Base-by-base conservation (phyloP, 2,888 invertebrate species). In the Blomia tropicalis region DNA sequence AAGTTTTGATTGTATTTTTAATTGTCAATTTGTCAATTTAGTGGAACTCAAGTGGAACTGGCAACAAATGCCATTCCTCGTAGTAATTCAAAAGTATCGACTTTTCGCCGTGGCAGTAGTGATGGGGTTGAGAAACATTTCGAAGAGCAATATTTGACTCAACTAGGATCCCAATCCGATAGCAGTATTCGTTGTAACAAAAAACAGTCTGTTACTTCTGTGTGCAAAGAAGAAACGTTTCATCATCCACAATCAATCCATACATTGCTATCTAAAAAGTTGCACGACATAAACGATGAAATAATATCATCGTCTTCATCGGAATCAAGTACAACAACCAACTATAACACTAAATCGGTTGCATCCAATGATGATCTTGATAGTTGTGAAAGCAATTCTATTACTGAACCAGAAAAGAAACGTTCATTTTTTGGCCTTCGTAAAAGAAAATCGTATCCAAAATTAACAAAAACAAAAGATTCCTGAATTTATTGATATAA, bases 51-150 rank as follows among this genome's bases (percentile, higher is more conserved):
- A n/a, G n/a, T n/a, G n/a, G n/a, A n/a, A n/a, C n/a, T n/a, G n/a
- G n/a, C n/a, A n/a, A n/a, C n/a, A n/a, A n/a, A n/a, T n/a, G n/a
- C n/a, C n/a, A n/a, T n/a, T n/a, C n/a, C n/a, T n/a, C n/a, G n/a
- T n/a, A n/a, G n/a, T n/a, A n/a, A n/a, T n/a, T n/a, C n/a, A n/a
- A 47, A 47, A 11, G 7, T 47, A 27, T 27, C n/a, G n/a, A 11
- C 7, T 27, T 19, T 47, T 27, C 51, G 51, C n/a, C 2, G 56
- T 27, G 29, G 56, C 22, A 56, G 56, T 29, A 56, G 56, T 56
- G 56, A 56, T 27, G 56, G 56, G 14, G 56, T 56, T 4, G 29
- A 56, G 29, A 56, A 23, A 25, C 56, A 56, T 56, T 56, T 56
- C 29, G 56, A 56, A 31, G 56, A 56, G n/a, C 25, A 22, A 29